Conservation (phyloP, 2,888 invertebrate species). For the Epistrophella euchroma region DNA sequence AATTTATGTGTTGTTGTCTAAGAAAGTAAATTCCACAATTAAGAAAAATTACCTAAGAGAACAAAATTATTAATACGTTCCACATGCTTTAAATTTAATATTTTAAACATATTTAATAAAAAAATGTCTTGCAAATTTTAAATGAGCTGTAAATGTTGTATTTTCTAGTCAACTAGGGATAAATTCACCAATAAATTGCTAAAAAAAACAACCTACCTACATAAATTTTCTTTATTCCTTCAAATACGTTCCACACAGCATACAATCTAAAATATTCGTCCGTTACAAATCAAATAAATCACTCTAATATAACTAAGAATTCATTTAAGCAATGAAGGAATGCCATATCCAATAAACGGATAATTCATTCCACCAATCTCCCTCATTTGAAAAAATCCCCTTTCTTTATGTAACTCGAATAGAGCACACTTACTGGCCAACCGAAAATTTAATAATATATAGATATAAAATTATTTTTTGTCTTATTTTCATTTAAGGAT, state of each 20-base stretch:
- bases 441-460: constrained; percentile 32
- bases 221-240: neutral
- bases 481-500: constrained; percentile 26
- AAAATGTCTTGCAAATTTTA: neutral
- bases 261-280: constrained; percentile 2
- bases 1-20: no score
- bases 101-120: neutral
- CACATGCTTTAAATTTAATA: neutral
- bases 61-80: neutral
- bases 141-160: neutral
- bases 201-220: no score
- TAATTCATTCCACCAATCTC: constrained; percentile 38
- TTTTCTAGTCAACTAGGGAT: neutral
- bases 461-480: neutral
- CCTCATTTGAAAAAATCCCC: neutral
- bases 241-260: constrained; percentile 6
- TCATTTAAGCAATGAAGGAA: neutral
- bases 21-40: no score
- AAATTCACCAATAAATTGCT: neutral
- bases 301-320: neutral
- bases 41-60: no score
- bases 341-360: constrained; percentile 6
- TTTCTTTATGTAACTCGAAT: constrained; percentile 35
- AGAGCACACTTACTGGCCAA: constrained; percentile 45
- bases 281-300: constrained; percentile 14